Evolutionary conservation across 2,113 vertebrate species (phyloP).

Genomic region (Ciconia stormi): DNA sequence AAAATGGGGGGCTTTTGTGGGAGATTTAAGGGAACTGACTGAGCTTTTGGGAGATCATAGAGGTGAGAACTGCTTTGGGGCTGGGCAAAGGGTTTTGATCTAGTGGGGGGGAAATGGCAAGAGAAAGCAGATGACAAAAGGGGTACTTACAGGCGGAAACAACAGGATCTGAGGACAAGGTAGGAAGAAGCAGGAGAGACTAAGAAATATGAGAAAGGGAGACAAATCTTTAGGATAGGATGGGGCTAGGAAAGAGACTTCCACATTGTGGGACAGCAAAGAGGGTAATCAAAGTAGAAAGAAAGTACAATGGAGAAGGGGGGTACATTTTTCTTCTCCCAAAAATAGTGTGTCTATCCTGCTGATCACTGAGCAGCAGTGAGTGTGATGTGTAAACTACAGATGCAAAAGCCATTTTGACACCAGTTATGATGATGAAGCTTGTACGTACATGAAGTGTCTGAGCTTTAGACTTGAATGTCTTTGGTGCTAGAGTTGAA

Average conservation of each 20-base stretch:
- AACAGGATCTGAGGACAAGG: neutral
- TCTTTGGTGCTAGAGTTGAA: neutral
- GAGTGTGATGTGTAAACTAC: neutral
- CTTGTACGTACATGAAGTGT: neutral
- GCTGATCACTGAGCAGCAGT: neutral
- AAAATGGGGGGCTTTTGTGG: neutral
- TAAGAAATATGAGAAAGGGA: neutral
- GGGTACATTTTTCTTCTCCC: neutral
- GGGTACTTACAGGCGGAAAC: neutral
- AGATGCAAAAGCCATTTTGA: neutral
- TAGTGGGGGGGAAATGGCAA: neutral
- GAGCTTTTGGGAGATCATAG: neutral
- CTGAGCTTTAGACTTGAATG: neutral
- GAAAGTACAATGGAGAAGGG: neutral
- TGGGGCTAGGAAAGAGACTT: neutral
- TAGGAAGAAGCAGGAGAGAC: neutral
- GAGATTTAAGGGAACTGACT: neutral
- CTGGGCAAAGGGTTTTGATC: neutral
- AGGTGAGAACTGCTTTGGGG: neutral
- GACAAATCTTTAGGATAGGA: neutral
- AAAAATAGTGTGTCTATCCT: neutral
- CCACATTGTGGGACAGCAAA: neutral
- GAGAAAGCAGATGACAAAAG: neutral
- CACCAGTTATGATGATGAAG: neutral
- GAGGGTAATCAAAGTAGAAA: neutral